These are phyloP conservation scores for Cossypha dichroa DNA, from an alignment of 2,797 vertebrate genomes.

Conservation along the genomic window DNA sequence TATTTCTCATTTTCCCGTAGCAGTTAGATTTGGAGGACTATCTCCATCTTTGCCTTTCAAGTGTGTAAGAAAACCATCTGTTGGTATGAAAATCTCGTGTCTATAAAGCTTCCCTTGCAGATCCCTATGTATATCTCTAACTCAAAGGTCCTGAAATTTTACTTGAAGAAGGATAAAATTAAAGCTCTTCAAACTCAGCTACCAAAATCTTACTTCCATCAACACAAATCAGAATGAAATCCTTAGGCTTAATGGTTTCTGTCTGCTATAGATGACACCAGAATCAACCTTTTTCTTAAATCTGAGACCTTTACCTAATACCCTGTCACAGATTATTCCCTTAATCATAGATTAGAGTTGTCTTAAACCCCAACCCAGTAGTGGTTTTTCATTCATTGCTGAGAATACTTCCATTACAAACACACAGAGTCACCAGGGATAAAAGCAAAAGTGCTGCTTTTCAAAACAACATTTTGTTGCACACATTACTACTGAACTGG, in stretches of 20 bases:
- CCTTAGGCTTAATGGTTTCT: background rate
- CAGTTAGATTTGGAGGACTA: background rate
- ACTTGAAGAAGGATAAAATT: background rate
- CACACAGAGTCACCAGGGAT: background rate
- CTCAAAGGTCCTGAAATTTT: background rate
- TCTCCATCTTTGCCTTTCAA: background rate
- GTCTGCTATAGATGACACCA: background rate
- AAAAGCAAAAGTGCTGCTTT: background rate
- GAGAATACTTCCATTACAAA: background rate
- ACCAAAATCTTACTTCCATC: background rate
- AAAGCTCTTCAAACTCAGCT: background rate
- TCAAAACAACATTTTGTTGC: background rate
- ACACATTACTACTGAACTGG: background rate
- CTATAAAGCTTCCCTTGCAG: background rate
- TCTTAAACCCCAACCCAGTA: background rate
- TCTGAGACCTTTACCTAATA: constrained; percentile 17
- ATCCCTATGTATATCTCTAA: background rate
- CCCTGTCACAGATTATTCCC: background rate
- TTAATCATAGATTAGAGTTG: constrained; percentile 23
- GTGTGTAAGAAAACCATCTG: background rate
- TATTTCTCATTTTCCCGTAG: background rate
- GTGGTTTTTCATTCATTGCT: background rate
- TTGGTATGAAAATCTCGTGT: background rate
- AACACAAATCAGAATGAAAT: background rate
- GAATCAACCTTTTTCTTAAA: background rate